Evolutionary conservation across 2,888 invertebrate genomes (phyloP).

Genomic region (Eledone cirrhosa): DNA sequence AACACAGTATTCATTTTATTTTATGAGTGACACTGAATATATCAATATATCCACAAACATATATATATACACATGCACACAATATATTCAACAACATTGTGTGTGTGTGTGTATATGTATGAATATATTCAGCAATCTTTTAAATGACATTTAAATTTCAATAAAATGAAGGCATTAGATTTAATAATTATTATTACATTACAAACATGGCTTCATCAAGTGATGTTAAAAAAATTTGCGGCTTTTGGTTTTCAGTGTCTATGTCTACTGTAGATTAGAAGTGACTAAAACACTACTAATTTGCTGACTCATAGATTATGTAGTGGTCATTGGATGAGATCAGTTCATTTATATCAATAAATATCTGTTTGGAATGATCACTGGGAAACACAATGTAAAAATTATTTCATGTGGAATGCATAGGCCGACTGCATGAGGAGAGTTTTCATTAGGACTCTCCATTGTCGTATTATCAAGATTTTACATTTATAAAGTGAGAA

Average conservation of each 20-base stretch:
- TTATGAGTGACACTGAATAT: no score
- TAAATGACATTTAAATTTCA: no score
- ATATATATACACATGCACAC: no score
- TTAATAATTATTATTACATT: no score
- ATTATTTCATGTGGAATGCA: background rate
- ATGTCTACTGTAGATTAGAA: background rate
- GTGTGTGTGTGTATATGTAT: no score
- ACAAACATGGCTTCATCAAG: no score
- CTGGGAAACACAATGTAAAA: background rate
- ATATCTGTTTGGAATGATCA: constrained; percentile 3
- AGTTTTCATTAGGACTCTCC: constrained; percentile 1
- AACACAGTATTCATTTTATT: no score
- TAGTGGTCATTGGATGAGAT: background rate
- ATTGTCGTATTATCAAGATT: constrained; percentile 11
- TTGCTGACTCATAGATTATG: background rate
- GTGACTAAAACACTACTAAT: background rate
- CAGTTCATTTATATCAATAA: background rate
- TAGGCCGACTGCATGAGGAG: background rate
- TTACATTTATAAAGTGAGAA: constrained; percentile 1
- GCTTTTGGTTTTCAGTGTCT: constrained; percentile 24
- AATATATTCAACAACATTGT: no score
- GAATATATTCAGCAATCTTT: no score
- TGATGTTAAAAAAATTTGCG: constrained; percentile 8
- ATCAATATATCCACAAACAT: no score
- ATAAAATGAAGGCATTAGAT: no score